Evolutionary conservation across 2,888 invertebrate species (phyloP), one percentile per base, ranked within the genome.

Genomic region (Trachelus tabidus): DNA sequence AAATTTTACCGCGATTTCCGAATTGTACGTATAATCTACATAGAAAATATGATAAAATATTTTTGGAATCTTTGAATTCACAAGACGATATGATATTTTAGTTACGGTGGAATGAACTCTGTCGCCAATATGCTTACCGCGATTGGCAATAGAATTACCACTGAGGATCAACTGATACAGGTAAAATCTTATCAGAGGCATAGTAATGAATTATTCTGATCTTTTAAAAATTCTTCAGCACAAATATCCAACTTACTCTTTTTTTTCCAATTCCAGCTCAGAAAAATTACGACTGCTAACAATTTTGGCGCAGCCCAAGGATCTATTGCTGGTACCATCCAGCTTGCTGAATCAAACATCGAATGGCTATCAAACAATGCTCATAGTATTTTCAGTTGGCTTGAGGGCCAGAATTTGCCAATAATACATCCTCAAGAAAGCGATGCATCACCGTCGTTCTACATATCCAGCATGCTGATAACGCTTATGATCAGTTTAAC

Each of bases 381-480:
- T 37, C 34, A 31, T 11, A 75, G 33, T n/a, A 68, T 71, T 34
- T 68, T 30, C 3, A 56, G 78, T 68, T 33, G 56, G 37, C 35
- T 76, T 30, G 3, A 9, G 1, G 75, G 56, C 35, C 30, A 76
- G 15, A 31, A 40, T 30, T 75, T 56, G 23, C 6, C 9, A 23
- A 15, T 40, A 40, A 4, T 9, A 9, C 34, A 6, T 71, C 33
- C 12, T 12, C 1, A 0, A 23, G n/a, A 12, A 75, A 80, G 31
- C 11, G 89, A 6, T 56, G 23, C 23, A 56, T 92, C 92, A 33
- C 92, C 93, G 0, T 93, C 94, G 82, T 91, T 94, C 34, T 89
- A 93, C 68, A 92, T 91, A 34, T 91, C 40, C 23, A 56, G 40
- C 23, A 56, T 56, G 40, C 40, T 56, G 23, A 23, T 56, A 23